Conservation (phyloP, 1,140 invertebrate genomes). For the Pseudobourletiella spinata region DNA sequence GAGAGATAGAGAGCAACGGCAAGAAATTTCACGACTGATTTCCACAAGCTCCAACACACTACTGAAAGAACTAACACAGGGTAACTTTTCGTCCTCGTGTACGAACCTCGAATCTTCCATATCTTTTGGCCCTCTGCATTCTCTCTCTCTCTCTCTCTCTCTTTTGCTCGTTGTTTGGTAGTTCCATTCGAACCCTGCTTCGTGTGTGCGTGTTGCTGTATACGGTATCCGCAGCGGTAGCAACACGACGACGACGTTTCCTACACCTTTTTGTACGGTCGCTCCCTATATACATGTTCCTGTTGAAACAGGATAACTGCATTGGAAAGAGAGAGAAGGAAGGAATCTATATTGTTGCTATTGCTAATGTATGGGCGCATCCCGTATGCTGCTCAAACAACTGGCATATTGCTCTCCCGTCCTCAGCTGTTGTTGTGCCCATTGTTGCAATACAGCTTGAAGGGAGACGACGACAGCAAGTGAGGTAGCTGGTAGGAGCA, state of each 20-base stretch:
- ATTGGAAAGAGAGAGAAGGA: not conserved
- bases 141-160: conserved; percentile 5
- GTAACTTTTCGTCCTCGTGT: conserved; percentile 5
- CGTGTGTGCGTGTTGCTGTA: no score
- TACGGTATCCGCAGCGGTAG: not conserved
- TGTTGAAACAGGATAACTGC: no score
- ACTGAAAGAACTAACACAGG: conserved; percentile 5
- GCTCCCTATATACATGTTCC: no score
- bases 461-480: no score
- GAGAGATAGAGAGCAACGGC: not conserved
- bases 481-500: not conserved
- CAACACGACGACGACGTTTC: not conserved
- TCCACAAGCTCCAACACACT: conserved; percentile 2
- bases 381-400: not conserved
- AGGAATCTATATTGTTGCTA: not conserved
- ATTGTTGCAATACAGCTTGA: no score
- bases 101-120: conserved; percentile 7
- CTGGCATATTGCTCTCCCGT: not conserved
- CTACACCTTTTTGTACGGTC: no score
- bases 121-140: not conserved
- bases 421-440: not conserved
- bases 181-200: no score
- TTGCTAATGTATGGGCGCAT: no score
- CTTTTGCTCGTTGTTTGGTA: not conserved
- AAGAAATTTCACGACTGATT: conserved; percentile 22